Evolutionary conservation across 2,797 vertebrate species (phyloP), one percentile per base, ranked within the genome.

Genomic region (Cyprinella venusta): DNA sequence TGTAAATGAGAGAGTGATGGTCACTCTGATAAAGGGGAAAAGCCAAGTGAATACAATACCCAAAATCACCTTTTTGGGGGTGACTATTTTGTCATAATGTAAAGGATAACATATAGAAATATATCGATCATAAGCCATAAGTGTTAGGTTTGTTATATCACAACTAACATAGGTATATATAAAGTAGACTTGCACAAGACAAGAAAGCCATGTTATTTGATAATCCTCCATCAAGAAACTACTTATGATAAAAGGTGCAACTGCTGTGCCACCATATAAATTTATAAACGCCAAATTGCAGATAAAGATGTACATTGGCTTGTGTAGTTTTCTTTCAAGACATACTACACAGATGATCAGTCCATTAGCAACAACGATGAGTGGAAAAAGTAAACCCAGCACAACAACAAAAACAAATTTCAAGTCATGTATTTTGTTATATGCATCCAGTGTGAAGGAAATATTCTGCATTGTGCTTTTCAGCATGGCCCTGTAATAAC

Each of bases 241-340:
- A n/a, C 12, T 52, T 59, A 89, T 76, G 38, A 89, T 70, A 52
- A 77, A 79, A 71, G 86, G 86, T 42, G 75, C 76, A 33, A 89
- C 52, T 78, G 72, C 56, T 76, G 86, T 40, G 33, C 90, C 89
- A 1, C 91, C 91, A 71, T 81, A 52, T 75, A 92, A 81, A 69
- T 91, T 88, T 85, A 89, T 92, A 0, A 86, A 65, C 67, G 83
- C 90, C 87, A 92, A 82, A 84, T 85, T 91, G 79, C 88, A 88
- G 45, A 93, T 86, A 18, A 93, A 92, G 19, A 91, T 2, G 83
- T 90, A 92, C 91, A 92, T 93, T 9, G 91, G 92, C 42, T 91
- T 89, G 75, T 92, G 90, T 10, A 93, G 79, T 16, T 86, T 84
- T n/a, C 88, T 89, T 52, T 88, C 88, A 36, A 84, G 0, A 42